Evolutionary conservation across 1,140 invertebrate genomes (phyloP).

Genomic region (Hylyphantes graminicola): DNA sequence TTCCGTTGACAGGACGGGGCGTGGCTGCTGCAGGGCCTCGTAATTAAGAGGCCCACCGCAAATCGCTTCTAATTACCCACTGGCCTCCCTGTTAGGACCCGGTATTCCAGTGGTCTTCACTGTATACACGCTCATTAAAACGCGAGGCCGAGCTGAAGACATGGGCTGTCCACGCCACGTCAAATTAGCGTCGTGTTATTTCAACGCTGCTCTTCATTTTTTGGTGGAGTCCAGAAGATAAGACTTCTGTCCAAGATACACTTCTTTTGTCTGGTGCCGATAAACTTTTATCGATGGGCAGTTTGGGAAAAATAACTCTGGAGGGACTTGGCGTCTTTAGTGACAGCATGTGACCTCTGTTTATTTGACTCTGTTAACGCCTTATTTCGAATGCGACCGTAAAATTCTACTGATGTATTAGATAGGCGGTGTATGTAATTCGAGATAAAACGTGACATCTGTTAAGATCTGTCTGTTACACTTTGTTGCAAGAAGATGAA

Average conservation of each 20-base stretch:
- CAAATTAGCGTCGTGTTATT: slow-evolving; percentile 56
- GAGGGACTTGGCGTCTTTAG: slow-evolving; percentile 1
- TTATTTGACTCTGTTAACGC: slow-evolving; percentile 51
- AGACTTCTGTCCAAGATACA: slow-evolving; percentile 31
- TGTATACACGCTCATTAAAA: slow-evolving; percentile 46
- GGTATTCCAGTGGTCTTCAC: slow-evolving; percentile 9
- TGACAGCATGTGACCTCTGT: slow-evolving; percentile 27
- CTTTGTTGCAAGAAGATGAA: neutral
- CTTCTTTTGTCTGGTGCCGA: slow-evolving; percentile 26
- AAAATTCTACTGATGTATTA: slow-evolving; percentile 2
- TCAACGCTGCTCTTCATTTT: slow-evolving; percentile 46
- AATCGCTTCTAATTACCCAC: slow-evolving; percentile 54
- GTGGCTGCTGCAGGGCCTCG: slow-evolving; percentile 18
- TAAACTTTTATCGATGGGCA: slow-evolving; percentile 39
- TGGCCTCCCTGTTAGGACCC: slow-evolving; percentile 16
- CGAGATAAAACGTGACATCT: slow-evolving; percentile 40
- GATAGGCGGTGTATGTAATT: slow-evolving; percentile 25
- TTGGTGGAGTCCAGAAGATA: slow-evolving; percentile 19
- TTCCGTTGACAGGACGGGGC: slow-evolving; percentile 43
- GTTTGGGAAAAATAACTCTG: too few relatives aligned
- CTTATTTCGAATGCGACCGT: slow-evolving; percentile 14
- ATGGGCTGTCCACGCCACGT: slow-evolving; percentile 41
- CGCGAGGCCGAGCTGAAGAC: slow-evolving; percentile 43
- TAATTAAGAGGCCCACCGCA: slow-evolving; percentile 55
- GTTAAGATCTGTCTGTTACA: slow-evolving; percentile 21